Evolutionary conservation across 1,140 invertebrate species (phyloP), one percentile per base, ranked within the genome.

Genomic region (Micrasema minimum): DNA sequence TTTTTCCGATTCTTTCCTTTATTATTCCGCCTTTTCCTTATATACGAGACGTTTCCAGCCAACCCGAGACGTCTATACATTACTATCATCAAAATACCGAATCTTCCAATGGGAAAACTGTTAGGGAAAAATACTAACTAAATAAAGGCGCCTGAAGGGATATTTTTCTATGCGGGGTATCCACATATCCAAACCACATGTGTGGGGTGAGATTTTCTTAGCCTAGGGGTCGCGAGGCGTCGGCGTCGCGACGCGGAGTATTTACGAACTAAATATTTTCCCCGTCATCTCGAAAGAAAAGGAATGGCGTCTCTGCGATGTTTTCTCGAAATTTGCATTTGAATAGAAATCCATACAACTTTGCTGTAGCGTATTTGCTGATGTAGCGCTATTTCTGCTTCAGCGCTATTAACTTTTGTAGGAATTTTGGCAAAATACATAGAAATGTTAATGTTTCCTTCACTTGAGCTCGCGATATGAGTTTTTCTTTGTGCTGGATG

Each of bases 81-180:
- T 51, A 72, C 71, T 64, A 72, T 72, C 71, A 68, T 64, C 66
- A 45, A 37, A 48, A 68, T 68, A 62, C 59, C 69, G 65, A 51
- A 55, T 53, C 69, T 71, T 35, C 55, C 55, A 22, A 59, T 43
- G 14, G 37, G 16, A 59, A 59, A 41, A 59, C 35, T 59, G 35
- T 22, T 37, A 53, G 9, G 61, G 69, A 46, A 66, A 64, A 70
- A 50, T 37, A n/a, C 31, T 2, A 11, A 26, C 23, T 46, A 3
- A 22, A 46, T 37, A 16, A 3, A 14, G 20, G 10, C 22, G 5
- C 53, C 23, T 7, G 45, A 59, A 38, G 55, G 55, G 9, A 3
- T 2, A 5, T 38, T 38, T 59, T 22, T 14, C 11, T 10, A 11
- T 31, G 2, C 16, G 35, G 35, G 37, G 22, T 64, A 38, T 50